Conservation (phyloP, 2,888 invertebrate species). For the Eristalis arbustorum region DNA sequence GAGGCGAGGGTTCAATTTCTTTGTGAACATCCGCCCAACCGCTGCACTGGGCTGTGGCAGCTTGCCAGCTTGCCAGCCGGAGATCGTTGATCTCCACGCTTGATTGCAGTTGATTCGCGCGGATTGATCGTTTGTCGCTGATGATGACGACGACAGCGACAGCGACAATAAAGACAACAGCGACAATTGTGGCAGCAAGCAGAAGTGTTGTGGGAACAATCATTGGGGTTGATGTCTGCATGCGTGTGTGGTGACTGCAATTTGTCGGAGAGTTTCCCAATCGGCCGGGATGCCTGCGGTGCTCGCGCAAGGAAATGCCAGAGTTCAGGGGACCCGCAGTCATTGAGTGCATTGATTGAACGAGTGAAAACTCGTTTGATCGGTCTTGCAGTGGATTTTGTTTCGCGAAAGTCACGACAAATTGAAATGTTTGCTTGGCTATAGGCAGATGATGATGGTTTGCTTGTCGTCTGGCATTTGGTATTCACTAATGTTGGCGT, state of each 20-base stretch:
- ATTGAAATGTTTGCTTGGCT: conserved; percentile 4
- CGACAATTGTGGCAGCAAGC: conserved; percentile 10
- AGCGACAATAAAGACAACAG: background rate
- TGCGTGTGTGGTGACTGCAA: conserved; percentile 31
- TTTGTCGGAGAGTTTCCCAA: conserved; percentile 54
- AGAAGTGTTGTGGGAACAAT: conserved; percentile 63
- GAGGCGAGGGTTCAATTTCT: conserved; percentile 54
- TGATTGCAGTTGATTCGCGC: conserved; percentile 55
- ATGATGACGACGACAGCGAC: background rate
- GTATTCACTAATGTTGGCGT: background rate
- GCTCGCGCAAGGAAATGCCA: conserved; percentile 51
- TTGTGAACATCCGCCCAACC: conserved; percentile 24
- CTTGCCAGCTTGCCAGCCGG: background rate
- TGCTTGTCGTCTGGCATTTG: background rate
- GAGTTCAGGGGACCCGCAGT: conserved; percentile 44
- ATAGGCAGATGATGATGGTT: background rate
- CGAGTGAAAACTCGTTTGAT: conserved; percentile 34
- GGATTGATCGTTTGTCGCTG: conserved; percentile 39
- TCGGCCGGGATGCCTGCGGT: conserved; percentile 22
- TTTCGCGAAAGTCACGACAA: conserved; percentile 27
- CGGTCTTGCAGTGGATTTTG: conserved; percentile 12
- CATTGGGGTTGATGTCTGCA: conserved; percentile 4
- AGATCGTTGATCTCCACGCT: conserved; percentile 59
- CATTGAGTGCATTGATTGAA: conserved; percentile 5
- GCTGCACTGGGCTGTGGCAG: conserved; percentile 9